Evolutionary conservation across 1,140 invertebrate genomes (phyloP), one percentile per base, ranked within the genome.

Genomic region (Antheraea pernyi): DNA sequence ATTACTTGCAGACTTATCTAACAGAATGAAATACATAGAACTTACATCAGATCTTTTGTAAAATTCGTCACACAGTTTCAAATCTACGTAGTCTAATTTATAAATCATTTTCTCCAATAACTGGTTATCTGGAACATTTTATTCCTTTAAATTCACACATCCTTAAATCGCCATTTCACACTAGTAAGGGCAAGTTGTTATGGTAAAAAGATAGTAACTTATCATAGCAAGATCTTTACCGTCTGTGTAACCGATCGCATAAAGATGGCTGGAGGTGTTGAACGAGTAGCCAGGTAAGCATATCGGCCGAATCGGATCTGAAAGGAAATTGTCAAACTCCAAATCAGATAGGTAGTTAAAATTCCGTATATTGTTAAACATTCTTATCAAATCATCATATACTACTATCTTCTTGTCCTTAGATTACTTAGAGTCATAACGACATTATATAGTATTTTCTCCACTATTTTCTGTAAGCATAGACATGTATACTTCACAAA

Each of bases 31-130:
- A 16, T 1, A 53, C 5, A 16, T 11, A 13, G 16, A 19, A 74
- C 74, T 76, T 68, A 84, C 82, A 13, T 74, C 74, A 16, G 72
- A 64, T 39, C 79, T 69, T 37, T 82, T 71, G 60, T 84, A 86
- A 37, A 81, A 86, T n/a, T 86, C 82, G 0, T 76, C 67, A 36
- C 84, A 86, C 8, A 80, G 18, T 9, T 46, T 13, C 2, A 59
- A 62, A 0, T 73, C 71, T 0, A 81, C 64, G 22, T 80, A 82
- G 60, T 81, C 71, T 9, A 81, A 46, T 69, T 80, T 82, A 64
- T 80, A 81, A 30, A 86, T 61, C 0, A 78, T 65, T 76, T 86
- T 86, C 67, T 86, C 82, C 13, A 86, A 62, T 19, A 81, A 48
- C 46, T 69, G 61, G 11, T 83, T 79, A 66, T 80, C 84, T 86